These are phyloP conservation scores for Protophormia terraenovae DNA, from an alignment of 2,888 invertebrate genomes.

Conservation along the genomic window DNA sequence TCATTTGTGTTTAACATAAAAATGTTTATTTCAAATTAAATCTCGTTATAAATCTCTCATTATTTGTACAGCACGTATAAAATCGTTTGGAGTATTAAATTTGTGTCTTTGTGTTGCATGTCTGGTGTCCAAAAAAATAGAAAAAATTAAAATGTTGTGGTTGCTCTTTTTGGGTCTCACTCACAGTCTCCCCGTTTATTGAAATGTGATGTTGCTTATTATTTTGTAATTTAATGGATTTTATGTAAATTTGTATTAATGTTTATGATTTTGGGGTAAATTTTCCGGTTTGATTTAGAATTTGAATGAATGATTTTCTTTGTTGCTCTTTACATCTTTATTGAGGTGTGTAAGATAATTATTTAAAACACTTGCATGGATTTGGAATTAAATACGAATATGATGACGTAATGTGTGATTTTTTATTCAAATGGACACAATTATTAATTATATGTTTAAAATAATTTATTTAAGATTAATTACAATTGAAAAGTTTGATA, in stretches of 20 bases:
- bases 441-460: background rate
- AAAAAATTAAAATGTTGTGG: too few relatives aligned
- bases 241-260: slow-evolving; percentile 1
- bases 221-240: slow-evolving; percentile 37
- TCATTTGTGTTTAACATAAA: background rate
- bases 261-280: background rate
- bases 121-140: slow-evolving; percentile 43
- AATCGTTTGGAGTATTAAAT: slow-evolving; percentile 15
- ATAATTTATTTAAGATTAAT: background rate
- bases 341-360: slow-evolving; percentile 23
- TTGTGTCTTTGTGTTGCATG: slow-evolving; percentile 6
- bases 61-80: slow-evolving; percentile 46
- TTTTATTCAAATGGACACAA: background rate
- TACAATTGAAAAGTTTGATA: background rate
- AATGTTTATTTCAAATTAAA: slow-evolving; percentile 43
- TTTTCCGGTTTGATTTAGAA: slow-evolving; percentile 22
- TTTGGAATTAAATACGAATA: too few relatives aligned
- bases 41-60: slow-evolving; percentile 54
- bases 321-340: slow-evolving; percentile 21
- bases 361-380: slow-evolving; percentile 36
- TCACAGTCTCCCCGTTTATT: background rate
- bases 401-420: background rate
- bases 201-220: slow-evolving; percentile 1
- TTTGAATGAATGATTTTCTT: background rate
- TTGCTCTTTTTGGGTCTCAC: background rate